phyloP scores from a whole-genome alignment of 2,797 vertebrate species.

The Centropyge bicolor region DNA sequence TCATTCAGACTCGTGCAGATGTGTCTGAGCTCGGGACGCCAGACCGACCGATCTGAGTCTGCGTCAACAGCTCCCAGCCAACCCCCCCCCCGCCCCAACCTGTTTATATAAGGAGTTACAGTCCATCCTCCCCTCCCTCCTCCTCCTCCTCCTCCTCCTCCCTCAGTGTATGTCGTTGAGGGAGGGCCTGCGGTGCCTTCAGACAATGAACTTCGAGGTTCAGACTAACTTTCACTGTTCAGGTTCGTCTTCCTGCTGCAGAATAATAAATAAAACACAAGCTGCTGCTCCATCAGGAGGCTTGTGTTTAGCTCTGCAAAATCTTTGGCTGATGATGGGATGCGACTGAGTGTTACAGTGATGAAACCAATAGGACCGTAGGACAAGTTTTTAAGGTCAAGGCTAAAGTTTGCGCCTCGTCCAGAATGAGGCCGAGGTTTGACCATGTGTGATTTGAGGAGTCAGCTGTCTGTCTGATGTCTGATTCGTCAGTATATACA shows the following conservation, averaged over 20 bases:
- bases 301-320: neutral
- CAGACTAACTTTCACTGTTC: neutral
- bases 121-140: neutral
- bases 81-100: conserved; percentile 1
- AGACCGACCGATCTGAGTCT: neutral
- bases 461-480: no score
- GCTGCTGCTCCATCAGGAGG: neutral
- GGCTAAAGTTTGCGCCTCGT: no score
- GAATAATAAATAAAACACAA: neutral
- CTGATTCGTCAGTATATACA: no score
- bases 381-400: no score
- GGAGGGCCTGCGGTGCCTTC: neutral
- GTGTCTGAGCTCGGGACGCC: neutral
- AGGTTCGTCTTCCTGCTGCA: neutral
- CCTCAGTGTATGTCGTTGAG: conserved; percentile 15
- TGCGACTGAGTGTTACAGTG: no score
- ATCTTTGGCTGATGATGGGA: no score
- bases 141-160: neutral
- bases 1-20: conserved; percentile 19
- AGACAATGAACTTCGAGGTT: neutral
- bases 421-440: no score
- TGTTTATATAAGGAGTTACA: conserved; percentile 36
- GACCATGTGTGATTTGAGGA: no score
- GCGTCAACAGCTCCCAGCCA: neutral
- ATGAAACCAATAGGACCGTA: no score